Base-by-base conservation (phyloP, 1,140 invertebrate species). In the Drosophila suzukii region DNA sequence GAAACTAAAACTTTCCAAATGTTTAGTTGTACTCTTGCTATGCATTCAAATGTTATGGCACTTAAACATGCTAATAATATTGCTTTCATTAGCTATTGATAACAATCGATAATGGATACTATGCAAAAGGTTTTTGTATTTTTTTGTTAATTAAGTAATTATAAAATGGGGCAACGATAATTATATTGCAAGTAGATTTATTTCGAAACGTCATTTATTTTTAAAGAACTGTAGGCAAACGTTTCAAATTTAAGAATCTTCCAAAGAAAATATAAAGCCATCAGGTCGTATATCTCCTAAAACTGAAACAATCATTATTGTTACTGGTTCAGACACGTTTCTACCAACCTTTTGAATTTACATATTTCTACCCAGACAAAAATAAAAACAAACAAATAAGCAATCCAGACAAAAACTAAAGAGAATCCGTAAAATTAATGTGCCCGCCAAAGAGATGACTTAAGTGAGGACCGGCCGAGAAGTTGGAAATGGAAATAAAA, bases 401-500 rank as follows among this genome's bases (percentile, higher is more conserved):
- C 55, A 24, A 38, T 2, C 44, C 57, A 39, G 51, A 47, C 60
- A 59, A 24, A 32, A 38, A 8, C 47, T 10, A 56, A 68, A 11
- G 34, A 39, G 50, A 67, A 44, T 32, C 54, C 43, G 54, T 39
- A 44, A 82, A 81, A 77, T 74, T 59, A 81, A 81, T 81, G 78
- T 57, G 53, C 56, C 47, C 27, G 63, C 60, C 27, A 36, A 66
- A 66, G 50, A 70, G 34, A 56, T 56, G 67, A 57, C 67, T 57
- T 71, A 47, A 71, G 60, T 60, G 51, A 53, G 68, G 70, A 44
- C 63, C 58, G 51, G 41, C 67, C 30, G 70, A 57, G 58, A 55
- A 74, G 66, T 66, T 62, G 63, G 47, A 85, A 80, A 81, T 75
- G 51, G 51, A 67, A 66, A 75, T 65, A 82, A 74, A 53, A 71